Conservation (phyloP, 2,888 invertebrate species). For the Dione juno region DNA sequence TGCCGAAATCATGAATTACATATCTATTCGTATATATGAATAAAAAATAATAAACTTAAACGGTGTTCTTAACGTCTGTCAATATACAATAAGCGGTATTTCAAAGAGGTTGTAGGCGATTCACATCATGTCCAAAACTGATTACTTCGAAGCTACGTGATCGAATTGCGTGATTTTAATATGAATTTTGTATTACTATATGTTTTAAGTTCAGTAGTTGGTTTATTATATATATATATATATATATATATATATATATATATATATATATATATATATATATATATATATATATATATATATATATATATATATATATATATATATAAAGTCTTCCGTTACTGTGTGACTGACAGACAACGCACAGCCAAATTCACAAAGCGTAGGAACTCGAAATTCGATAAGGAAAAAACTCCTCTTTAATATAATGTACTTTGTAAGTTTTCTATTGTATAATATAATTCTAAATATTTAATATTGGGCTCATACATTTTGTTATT, state of each 20-base stretch:
- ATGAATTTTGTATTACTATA: slow-evolving; percentile 1
- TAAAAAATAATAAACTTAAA: background rate
- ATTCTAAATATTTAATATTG: no score
- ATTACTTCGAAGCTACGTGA: slow-evolving; percentile 27
- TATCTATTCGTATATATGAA: background rate
- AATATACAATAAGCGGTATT: slow-evolving; percentile 18
- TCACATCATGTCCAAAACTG: slow-evolving; percentile 23
- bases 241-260: background rate
- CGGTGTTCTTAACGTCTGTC: background rate
- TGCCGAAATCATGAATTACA: background rate
- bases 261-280: no score
- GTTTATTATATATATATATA: background rate
- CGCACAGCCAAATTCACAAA: no score
- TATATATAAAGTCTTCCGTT: no score
- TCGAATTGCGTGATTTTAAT: slow-evolving; percentile 8
- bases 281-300: no score
- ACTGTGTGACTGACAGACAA: no score
- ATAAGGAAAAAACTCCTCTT: no score
- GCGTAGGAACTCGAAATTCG: no score
- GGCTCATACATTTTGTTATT: no score
- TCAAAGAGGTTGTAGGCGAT: slow-evolving; percentile 14
- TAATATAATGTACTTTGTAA: no score
- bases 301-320: no score
- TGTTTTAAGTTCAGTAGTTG: background rate
- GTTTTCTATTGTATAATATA: no score